Evolutionary conservation across 2,888 invertebrate genomes (phyloP).

Genomic region (Agrotis exclamationis): DNA sequence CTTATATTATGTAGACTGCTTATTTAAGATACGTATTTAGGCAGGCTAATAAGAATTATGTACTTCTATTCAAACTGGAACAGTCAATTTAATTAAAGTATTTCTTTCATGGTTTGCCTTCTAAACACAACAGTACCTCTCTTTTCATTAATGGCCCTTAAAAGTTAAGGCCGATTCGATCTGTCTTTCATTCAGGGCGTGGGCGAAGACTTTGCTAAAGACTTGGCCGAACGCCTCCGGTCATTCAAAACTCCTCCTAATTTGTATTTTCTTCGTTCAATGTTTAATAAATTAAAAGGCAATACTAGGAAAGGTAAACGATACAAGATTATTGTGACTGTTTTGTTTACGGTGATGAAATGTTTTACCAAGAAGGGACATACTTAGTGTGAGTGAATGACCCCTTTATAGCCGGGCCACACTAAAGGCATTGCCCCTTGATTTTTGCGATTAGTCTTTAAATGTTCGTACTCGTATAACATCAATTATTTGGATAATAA

Average conservation of each 20-base stretch:
- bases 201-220: slow-evolving; percentile 18
- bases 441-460: too few relatives aligned
- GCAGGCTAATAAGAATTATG: neutral
- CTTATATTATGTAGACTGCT: neutral
- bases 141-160: slow-evolving; percentile 33
- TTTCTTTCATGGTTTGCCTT: slow-evolving; percentile 6
- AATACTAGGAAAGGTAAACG: slow-evolving; percentile 1
- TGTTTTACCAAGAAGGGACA: neutral
- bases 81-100: slow-evolving; percentile 2
- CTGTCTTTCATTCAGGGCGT: slow-evolving; percentile 24
- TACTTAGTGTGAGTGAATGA: too few relatives aligned
- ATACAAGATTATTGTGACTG: neutral
- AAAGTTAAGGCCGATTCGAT: slow-evolving; percentile 31
- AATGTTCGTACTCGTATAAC: too few relatives aligned
- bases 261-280: slow-evolving; percentile 23
- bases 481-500: too few relatives aligned
- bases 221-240: slow-evolving; percentile 22
- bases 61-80: neutral
- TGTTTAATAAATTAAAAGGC: slow-evolving; percentile 31
- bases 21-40: neutral
- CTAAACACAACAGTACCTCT: slow-evolving; percentile 19
- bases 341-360: neutral
- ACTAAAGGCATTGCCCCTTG: too few relatives aligned
- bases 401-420: too few relatives aligned
- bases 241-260: slow-evolving; percentile 18